Conservation (phyloP, 2,113 vertebrate species). For the Kryptolebias marmoratus region DNA sequence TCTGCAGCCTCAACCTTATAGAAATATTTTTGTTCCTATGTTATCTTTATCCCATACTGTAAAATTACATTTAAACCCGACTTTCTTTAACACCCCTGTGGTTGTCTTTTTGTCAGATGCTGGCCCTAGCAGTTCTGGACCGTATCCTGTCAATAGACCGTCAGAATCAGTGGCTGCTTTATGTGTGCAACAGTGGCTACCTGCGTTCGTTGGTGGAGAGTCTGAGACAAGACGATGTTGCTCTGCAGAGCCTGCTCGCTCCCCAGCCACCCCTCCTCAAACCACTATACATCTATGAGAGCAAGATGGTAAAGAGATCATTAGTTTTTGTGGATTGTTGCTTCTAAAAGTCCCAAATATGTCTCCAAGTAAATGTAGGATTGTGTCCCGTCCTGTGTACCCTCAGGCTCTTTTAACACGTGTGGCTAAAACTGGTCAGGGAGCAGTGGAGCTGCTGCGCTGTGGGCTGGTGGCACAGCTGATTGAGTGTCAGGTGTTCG, state of each 20-base stretch:
- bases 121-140: constrained; percentile 91
- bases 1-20: no score
- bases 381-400: neutral
- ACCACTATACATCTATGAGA: constrained; percentile 95
- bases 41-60: neutral
- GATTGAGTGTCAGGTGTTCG: constrained; percentile 94
- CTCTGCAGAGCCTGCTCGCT: constrained; percentile 88
- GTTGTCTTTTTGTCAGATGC: constrained; percentile 82
- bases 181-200: constrained; percentile 95
- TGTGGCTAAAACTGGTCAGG: constrained; percentile 91
- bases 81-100: neutral
- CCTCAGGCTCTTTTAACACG: constrained; percentile 92
- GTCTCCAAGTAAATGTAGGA: neutral
- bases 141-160: constrained; percentile 93
- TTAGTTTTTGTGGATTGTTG: neutral
- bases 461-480: constrained; percentile 91
- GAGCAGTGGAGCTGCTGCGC: constrained; percentile 89
- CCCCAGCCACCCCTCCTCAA: constrained; percentile 94
- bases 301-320: constrained; percentile 90
- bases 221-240: constrained; percentile 88
- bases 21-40: neutral
- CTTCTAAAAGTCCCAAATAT: neutral
- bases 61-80: neutral
- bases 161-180: constrained; percentile 94
- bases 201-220: constrained; percentile 95